These are phyloP conservation scores for Rhipidura dahli DNA, from an alignment of 2,113 vertebrate genomes.

Conservation along the genomic window DNA sequence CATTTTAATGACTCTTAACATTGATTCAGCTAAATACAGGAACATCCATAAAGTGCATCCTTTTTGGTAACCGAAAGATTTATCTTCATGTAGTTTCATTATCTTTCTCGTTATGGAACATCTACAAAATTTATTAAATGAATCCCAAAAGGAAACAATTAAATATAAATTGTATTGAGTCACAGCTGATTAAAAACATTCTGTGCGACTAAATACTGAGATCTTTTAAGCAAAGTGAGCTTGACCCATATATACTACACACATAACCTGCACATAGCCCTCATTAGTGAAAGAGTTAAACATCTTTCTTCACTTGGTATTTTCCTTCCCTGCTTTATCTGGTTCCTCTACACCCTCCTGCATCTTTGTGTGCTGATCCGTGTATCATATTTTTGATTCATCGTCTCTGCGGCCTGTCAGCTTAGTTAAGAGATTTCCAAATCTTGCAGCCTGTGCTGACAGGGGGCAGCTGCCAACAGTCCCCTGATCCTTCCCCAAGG, in stretches of 20 bases:
- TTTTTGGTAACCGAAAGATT: conserved; percentile 32
- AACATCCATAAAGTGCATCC: conserved; percentile 30
- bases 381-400: conserved; percentile 77
- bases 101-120: conserved; percentile 41
- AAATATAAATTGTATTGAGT: background rate
- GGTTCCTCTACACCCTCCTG: conserved; percentile 28
- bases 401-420: conserved; percentile 79
- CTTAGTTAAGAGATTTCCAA: conserved; percentile 85
- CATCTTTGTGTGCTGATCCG: conserved; percentile 72
- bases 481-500: conserved; percentile 77
- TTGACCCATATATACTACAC: background rate
- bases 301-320: conserved; percentile 15
- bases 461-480: conserved; percentile 80
- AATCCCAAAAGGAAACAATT: conserved; percentile 8
- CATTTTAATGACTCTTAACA: conserved; percentile 40
- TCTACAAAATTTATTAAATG: conserved; percentile 10
- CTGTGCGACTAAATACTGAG: background rate
- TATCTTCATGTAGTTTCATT: conserved; percentile 39
- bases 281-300: conserved; percentile 63
- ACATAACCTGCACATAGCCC: background rate
- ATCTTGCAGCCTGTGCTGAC: conserved; percentile 76
- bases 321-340: conserved; percentile 57
- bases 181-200: conserved; percentile 19
- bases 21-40: conserved; percentile 25
- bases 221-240: background rate